Percentiles rank a stretch among this genome's conserved stretches.
phyloP scores from a whole-genome alignment of 2,888 invertebrate species.

The Halocaridina rubra region DNA sequence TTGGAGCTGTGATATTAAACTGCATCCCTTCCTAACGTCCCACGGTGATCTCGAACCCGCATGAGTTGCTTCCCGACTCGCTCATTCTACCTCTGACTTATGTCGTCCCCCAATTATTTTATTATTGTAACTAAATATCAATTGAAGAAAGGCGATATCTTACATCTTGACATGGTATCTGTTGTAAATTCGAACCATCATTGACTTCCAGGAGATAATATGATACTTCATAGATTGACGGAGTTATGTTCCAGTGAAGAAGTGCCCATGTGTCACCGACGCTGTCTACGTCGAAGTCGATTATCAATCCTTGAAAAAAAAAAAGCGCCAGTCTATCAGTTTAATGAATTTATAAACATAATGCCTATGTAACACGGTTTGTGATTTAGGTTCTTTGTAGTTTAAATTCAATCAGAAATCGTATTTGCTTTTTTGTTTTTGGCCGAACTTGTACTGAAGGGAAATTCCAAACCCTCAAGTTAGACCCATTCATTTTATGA shows the following conservation, averaged over 20 bases:
- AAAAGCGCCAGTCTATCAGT: neutral
- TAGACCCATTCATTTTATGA: no score
- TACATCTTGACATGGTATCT: slow-evolving; percentile 11
- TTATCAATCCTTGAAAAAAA: slow-evolving; percentile 10
- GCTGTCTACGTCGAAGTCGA: slow-evolving; percentile 5
- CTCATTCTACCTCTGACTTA: no score
- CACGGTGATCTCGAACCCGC: no score
- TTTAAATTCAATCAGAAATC: neutral
- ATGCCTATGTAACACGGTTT: neutral
- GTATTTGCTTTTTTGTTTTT: neutral
- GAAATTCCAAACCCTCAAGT: no score
- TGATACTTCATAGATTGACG: neutral
- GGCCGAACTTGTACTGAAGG: neutral
- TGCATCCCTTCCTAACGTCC: no score
- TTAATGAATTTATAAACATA: no score
- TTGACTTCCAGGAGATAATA: slow-evolving; percentile 11
- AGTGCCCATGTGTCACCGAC: neutral
- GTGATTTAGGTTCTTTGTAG: neutral
- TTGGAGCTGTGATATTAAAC: no score
- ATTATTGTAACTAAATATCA: no score
- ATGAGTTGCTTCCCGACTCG: no score
- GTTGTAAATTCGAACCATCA: neutral
- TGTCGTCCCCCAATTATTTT: no score
- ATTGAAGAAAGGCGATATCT: no score
- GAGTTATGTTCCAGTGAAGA: slow-evolving; percentile 31